Evolutionary conservation across 1,140 invertebrate genomes (phyloP), one percentile per base, ranked within the genome.

Genomic region (Augochlora pura): DNA sequence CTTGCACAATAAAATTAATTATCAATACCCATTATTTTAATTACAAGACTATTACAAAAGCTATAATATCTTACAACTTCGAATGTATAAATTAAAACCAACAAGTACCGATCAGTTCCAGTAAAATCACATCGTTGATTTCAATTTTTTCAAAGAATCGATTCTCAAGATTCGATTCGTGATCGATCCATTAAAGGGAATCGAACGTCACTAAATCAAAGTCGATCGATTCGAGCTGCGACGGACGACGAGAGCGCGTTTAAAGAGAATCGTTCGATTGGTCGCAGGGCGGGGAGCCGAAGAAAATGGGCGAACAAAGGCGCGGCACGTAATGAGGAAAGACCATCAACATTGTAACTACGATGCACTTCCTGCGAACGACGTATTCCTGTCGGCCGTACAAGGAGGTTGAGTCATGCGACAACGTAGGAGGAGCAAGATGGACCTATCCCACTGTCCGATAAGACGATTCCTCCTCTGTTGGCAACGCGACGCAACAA

Each of bases 361-460:
- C 66, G 68, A 57, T 86, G 83, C 68, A 86, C 69, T 80, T 86
- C 80, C 80, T 74, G 83, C 21, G 67, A 49, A 52, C 27, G 74
- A 63, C 52, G 65, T 77, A 63, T 66, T 84, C 46, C 79, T 70
- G 67, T 39, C 66, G 42, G 38, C 84, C 85, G 83, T 82, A 86
- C 75, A 87, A 87, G 87, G 84, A 83, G 84, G 82, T 87, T 90
- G 88, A 90, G 83, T 90, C 89, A 90, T 71, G 64, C 76, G 74
- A 80, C 67, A 57, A 86, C 87, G 89, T 90, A 84, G 89, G 89
- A 85, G 85, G 88, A 82, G 67, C 78, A 75, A 84, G 85, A 86
- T 84, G 82, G 83, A 77, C 84, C 66, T 83, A 85, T 12, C 71
- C 70, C 70, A 81, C n/a, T 75, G 68, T 64, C 54, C 32, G 59